phyloP scores from a whole-genome alignment of 2,797 vertebrate genomes.

The Neosalanx taihuensis region DNA sequence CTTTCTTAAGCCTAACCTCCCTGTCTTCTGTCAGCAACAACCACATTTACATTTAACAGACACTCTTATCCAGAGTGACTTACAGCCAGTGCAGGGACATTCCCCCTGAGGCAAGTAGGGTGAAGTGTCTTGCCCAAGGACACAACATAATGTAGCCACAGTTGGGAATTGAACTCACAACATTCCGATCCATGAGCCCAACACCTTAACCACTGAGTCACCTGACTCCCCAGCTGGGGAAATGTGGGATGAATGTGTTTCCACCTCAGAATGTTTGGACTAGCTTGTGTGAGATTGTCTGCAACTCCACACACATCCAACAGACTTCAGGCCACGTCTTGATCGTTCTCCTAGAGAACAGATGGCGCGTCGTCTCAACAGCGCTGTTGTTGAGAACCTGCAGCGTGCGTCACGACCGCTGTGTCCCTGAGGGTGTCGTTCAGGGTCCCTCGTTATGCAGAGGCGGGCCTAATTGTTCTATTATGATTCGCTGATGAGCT shows the following conservation, averaged over 20 bases:
- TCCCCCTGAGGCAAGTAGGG: no score
- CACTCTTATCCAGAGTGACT: no score
- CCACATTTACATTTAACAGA: no score
- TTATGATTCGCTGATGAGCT: slow-evolving; percentile 3
- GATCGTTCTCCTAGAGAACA: not conserved
- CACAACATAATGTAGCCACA: no score
- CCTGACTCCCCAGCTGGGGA: no score
- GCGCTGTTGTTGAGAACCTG: not conserved
- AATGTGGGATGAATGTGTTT: not conserved
- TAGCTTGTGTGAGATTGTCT: not conserved
- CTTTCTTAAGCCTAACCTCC: not conserved
- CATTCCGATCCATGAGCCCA: no score
- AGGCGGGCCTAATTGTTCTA: slow-evolving; percentile 9
- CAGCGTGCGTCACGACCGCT: not conserved
- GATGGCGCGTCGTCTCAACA: not conserved
- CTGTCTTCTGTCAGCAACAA: not conserved
- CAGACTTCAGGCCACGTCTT: not conserved
- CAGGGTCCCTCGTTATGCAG: not conserved
- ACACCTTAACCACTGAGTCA: no score
- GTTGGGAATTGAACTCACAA: no score
- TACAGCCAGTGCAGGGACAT: no score
- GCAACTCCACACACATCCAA: not conserved
- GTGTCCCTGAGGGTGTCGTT: slow-evolving; percentile 8
- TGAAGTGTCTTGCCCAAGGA: no score
- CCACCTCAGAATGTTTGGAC: not conserved